Base-by-base conservation (phyloP, 2,113 vertebrate species). In the Nothobranchius furzeri region DNA sequence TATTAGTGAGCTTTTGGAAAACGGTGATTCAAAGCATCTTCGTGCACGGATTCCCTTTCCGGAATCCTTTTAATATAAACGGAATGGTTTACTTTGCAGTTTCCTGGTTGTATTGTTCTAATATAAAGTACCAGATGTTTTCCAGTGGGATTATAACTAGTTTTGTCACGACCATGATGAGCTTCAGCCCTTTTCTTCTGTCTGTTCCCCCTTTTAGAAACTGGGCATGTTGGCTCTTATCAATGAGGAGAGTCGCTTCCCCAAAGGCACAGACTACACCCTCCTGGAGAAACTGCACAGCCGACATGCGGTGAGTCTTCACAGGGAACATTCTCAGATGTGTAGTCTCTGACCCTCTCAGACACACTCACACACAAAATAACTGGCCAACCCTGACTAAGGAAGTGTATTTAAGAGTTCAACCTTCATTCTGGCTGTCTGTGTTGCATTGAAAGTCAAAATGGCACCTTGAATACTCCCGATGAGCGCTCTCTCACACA, bases 261-360 rank as follows among this genome's bases (percentile, higher is more conserved):
- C 96, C 68, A 97, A 97, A 95, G 96, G 96, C 87, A 97, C 95
- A 9, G 95, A 97, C 92, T 93, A 91, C 93, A 97, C 96, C 78
- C 92, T 97, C 55, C 82, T 97, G 88, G 95, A 96, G 91, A 97
- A 97, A 77, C 93, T 97, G 71, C 94, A 97, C 91, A 95, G 92
- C 71, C 94, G 95, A 70, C 95, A 96, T 47, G 92, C 93, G 56
- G 95, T 97, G 85, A 94, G 95, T 93, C 65, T 62, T 63, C 43
- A n/a, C 36, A 47, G 9, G 11, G 7, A 68, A 78, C 61, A 69
- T 46, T 58, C 42, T 52, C 59, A 60, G 46, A 64, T 54, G 17
- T 70, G 55, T 50, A 52, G 46, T 17, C 20, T 9, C 42, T 17
- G 5, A 49, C 48, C 43, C 36, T 67, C 63, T 12, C 14, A 10